Percentiles rank a stretch among this genome's conserved stretches.
These are phyloP conservation scores for Oreotrochilus melanogaster DNA, from an alignment of 2,113 vertebrate species.

Conservation along the genomic window DNA sequence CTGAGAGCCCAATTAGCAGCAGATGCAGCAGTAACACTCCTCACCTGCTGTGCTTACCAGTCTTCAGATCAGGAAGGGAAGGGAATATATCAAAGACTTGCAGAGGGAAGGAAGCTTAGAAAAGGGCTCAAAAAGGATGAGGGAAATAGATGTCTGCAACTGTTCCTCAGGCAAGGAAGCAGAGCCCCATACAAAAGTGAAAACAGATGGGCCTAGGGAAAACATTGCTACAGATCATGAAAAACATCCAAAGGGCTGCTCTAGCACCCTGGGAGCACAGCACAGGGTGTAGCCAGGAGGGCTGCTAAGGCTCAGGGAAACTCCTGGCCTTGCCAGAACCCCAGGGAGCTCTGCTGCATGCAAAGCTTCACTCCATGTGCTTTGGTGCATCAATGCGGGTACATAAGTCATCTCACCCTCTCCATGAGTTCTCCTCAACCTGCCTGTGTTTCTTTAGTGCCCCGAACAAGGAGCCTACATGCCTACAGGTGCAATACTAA, in stretches of 20 bases:
- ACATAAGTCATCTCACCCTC: background rate
- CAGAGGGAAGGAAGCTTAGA: conserved; percentile 51
- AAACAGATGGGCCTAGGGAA: conserved; percentile 25
- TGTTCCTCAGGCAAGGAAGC: conserved; percentile 60
- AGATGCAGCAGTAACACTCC: conserved; percentile 63
- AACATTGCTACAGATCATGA: background rate
- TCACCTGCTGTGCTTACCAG: conserved; percentile 71
- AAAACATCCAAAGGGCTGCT: conserved; percentile 35
- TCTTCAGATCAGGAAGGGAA: conserved; percentile 69
- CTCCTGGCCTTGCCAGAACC: background rate
- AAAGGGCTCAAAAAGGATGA: conserved; percentile 61
- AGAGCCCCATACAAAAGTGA: conserved; percentile 28
- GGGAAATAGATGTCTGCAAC: conserved; percentile 53
- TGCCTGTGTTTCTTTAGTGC: background rate
- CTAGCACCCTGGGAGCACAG: accelerated
- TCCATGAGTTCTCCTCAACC: background rate
- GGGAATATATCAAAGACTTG: conserved; percentile 71
- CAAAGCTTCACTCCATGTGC: accelerated
- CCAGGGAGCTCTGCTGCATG: background rate
- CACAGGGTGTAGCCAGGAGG: background rate
- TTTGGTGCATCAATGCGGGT: background rate
- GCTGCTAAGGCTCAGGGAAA: background rate
- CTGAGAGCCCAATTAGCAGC: conserved; percentile 74
- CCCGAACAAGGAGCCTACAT: background rate
- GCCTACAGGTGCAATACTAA: background rate